Percentiles rank a stretch among this genome's conserved stretches.
Evolutionary conservation across 1,140 invertebrate genomes (phyloP).

Genomic region (Hirudo medicinalis): DNA sequence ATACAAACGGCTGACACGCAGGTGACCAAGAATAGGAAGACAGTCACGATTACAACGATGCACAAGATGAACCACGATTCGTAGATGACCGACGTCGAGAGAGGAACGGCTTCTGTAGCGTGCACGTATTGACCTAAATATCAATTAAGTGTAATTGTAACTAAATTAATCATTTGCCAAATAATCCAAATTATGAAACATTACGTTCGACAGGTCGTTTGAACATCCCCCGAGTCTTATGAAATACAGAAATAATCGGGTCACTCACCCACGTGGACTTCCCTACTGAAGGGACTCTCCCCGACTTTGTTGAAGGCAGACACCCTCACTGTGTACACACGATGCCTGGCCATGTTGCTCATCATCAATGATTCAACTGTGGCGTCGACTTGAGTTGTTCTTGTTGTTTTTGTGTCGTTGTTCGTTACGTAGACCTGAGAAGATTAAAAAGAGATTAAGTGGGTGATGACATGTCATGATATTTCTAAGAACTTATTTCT

Average conservation of each 20-base stretch:
- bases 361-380: constrained; percentile 5
- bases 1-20: background rate
- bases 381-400: constrained; percentile 3
- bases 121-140: too few species aligned
- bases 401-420: background rate
- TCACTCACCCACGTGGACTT: background rate
- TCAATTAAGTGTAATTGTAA: too few species aligned
- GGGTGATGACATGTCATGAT: too few species aligned
- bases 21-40: background rate
- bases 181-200: too few species aligned
- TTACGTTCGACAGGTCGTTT: too few species aligned
- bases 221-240: too few species aligned
- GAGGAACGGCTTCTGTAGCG: too few species aligned
- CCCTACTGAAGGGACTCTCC: background rate
- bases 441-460: background rate
- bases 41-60: background rate
- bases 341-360: background rate
- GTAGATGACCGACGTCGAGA: background rate
- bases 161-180: too few species aligned
- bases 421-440: constrained; percentile 2
- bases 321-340: background rate
- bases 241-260: too few species aligned
- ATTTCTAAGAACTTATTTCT: too few species aligned
- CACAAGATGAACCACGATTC: constrained; percentile 1
- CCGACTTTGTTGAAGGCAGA: constrained; percentile 1